Evolutionary conservation across 2,113 vertebrate species (phyloP).

Genomic region (Crotalus horridus): DNA sequence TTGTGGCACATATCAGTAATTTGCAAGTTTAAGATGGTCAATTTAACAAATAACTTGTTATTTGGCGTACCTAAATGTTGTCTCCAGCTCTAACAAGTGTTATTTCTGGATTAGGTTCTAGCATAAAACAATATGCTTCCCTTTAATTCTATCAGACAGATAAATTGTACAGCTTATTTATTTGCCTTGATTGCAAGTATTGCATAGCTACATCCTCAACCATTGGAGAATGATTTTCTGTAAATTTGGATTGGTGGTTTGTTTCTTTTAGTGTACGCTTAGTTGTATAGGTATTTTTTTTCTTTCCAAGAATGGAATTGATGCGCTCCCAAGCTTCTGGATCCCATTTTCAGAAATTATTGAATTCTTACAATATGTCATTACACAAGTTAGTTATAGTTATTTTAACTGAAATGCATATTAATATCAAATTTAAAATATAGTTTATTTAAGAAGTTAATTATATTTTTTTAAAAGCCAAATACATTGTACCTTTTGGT

Average conservation of each 20-base stretch:
- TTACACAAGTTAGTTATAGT: background rate
- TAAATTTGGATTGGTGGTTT: background rate
- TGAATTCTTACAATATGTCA: background rate
- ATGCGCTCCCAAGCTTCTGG: background rate
- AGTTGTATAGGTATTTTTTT: background rate
- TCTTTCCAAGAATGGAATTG: background rate
- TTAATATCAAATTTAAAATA: background rate
- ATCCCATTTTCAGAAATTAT: background rate
- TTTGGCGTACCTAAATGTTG: background rate
- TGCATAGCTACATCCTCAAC: background rate
- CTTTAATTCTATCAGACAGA: background rate
- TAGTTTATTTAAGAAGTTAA: background rate
- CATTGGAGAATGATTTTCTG: background rate
- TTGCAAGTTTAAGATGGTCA: background rate
- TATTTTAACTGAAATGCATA: background rate
- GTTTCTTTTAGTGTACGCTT: background rate
- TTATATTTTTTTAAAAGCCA: background rate
- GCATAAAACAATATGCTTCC: background rate
- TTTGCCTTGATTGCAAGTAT: background rate
- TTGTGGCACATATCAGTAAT: background rate
- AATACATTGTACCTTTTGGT: slow-evolving; percentile 84
- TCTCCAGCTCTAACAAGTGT: background rate
- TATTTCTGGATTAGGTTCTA: background rate
- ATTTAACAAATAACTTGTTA: background rate
- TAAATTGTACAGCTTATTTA: background rate